A percentile compares a stretch with the other conserved stretches of the same genome.
Conservation (phyloP, 2,113 vertebrate genomes). For the Castor canadensis region DNA sequence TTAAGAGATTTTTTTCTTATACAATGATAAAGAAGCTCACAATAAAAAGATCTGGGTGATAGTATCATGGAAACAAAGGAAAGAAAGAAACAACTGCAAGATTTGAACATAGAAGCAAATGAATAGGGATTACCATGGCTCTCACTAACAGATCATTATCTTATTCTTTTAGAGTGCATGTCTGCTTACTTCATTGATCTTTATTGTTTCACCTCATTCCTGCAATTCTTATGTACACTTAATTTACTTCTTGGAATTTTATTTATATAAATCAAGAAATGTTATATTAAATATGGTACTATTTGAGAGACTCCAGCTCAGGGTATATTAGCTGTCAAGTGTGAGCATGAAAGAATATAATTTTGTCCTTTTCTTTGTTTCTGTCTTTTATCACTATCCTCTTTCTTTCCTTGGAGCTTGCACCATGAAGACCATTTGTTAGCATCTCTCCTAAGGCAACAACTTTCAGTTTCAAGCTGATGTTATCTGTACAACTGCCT, state of each 20-base stretch:
- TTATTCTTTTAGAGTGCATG: background rate
- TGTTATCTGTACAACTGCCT: slow-evolving; percentile 67
- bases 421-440: slow-evolving; percentile 70
- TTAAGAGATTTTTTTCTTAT: background rate
- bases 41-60: too few species aligned
- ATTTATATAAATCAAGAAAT: slow-evolving; percentile 24
- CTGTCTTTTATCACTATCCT: slow-evolving; percentile 62
- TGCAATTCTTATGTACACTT: background rate
- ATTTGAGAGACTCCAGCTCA: background rate
- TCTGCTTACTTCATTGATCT: background rate
- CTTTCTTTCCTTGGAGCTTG: slow-evolving; percentile 31
- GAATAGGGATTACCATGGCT: accelerated
- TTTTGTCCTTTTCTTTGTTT: slow-evolving; percentile 58
- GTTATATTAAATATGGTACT: background rate
- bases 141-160: background rate
- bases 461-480: slow-evolving; percentile 56
- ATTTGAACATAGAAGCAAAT: background rate
- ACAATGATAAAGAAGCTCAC: too few species aligned
- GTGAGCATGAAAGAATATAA: background rate
- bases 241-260: background rate
- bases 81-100: too few species aligned
- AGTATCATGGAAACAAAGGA: too few species aligned
- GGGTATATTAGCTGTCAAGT: background rate
- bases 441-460: slow-evolving; percentile 53
- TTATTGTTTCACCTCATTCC: background rate